Conservation (phyloP, 2,113 vertebrate genomes). For the Syngnathoides biaculeatus region DNA sequence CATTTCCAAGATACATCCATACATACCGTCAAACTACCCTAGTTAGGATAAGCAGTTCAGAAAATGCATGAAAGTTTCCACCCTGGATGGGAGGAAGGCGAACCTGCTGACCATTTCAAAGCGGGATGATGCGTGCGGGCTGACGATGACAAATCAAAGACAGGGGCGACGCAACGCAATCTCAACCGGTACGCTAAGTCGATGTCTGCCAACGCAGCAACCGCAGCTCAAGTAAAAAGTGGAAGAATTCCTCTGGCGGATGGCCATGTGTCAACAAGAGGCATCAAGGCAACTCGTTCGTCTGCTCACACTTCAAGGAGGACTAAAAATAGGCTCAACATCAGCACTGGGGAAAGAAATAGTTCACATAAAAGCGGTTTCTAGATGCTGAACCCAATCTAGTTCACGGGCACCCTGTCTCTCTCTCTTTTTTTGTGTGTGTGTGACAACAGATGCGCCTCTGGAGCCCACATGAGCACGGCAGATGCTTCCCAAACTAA, state of each 20-base stretch:
- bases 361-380: constrained; percentile 16
- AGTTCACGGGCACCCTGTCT: neutral
- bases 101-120: constrained; percentile 38
- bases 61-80: constrained; percentile 23
- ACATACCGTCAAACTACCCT: no score
- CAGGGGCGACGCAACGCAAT: constrained; percentile 19
- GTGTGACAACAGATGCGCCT: constrained; percentile 10
- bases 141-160: constrained; percentile 56
- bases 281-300: constrained; percentile 22
- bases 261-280: constrained; percentile 38
- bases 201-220: constrained; percentile 34
- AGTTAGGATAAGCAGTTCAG: constrained; percentile 3
- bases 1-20: no score
- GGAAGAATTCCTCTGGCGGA: constrained; percentile 26
- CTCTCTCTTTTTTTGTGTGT: constrained; percentile 7
- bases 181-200: constrained; percentile 24
- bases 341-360: constrained; percentile 6
- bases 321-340: constrained; percentile 10
- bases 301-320: constrained; percentile 28
- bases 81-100: constrained; percentile 16
- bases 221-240: constrained; percentile 31
- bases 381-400: constrained; percentile 5
- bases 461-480: constrained; percentile 25
- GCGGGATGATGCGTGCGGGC: constrained; percentile 17
- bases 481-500: constrained; percentile 33